These are phyloP conservation scores for Sorex maritimensis DNA, from an alignment of 2,797 vertebrate genomes.

Conservation along the genomic window DNA sequence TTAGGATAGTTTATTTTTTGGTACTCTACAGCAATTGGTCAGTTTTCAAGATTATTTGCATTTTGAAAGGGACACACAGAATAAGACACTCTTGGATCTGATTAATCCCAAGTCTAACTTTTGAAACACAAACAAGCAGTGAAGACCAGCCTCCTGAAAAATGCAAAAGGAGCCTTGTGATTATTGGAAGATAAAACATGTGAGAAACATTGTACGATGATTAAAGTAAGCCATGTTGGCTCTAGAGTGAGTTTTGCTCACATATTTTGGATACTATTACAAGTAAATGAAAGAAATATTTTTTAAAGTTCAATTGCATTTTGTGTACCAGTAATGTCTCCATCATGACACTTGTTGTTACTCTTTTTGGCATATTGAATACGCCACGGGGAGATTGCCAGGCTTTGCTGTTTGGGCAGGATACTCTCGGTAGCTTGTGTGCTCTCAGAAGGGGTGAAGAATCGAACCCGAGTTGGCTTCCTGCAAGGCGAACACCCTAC, in stretches of 20 bases:
- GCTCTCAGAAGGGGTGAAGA: too few species aligned
- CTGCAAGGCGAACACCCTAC: too few species aligned
- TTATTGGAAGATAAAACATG: neutral
- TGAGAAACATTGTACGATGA: neutral
- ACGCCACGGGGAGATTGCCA: too few species aligned
- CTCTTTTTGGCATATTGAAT: too few species aligned
- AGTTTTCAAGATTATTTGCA: constrained; percentile 66
- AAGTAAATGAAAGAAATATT: neutral
- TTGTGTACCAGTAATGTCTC: neutral
- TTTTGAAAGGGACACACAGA: constrained; percentile 40
- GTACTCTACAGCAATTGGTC: constrained; percentile 22
- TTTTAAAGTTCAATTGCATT: constrained; percentile 2
- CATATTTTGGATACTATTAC: neutral
- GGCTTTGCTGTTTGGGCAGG: too few species aligned
- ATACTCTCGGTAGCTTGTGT: too few species aligned
- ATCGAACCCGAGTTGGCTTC: too few species aligned
- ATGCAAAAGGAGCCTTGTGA: neutral
- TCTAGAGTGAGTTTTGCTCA: neutral
- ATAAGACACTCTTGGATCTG: constrained; percentile 7
- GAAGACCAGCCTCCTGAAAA: neutral
- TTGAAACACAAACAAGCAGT: constrained; percentile 37
- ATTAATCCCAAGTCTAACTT: constrained; percentile 67
- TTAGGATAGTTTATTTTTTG: constrained; percentile 24
- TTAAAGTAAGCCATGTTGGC: neutral
- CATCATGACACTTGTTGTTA: too few species aligned